Evolutionary conservation across 1,140 invertebrate genomes (phyloP), one percentile per base, ranked within the genome.

Genomic region (Batillaria attramentaria): DNA sequence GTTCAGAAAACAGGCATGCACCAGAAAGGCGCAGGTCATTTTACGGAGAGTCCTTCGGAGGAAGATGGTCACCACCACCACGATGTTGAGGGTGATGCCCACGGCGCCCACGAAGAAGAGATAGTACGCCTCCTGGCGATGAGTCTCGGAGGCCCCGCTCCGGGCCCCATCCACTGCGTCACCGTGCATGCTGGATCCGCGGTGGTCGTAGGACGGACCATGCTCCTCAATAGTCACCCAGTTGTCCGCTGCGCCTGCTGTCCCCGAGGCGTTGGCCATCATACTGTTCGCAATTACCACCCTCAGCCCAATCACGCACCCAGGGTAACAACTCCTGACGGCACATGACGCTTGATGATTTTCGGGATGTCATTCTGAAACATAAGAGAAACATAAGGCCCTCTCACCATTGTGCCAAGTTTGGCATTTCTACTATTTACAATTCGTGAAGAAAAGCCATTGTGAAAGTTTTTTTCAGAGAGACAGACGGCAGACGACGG

Each of bases 1-100:
- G 81, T 91, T 88, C 37, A 91, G 80, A 33, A 90, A 85, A 73
- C 86, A 87, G 37, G 87, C 87, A 73, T 91, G 90, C 13, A 90
- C 82, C 20, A 90, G 81, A 79, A 90, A 91, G 37, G 87, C 88
- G 77, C 87, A 89, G 13, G 89, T 90, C 87, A 90, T 88, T 74
- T 86, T 85, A 6, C 83, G 77, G 24, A 90, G 77, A 31, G 81
- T 80, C 70, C 85, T 80, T 31, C 87, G 80, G 6, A 88, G 66
- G 35, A 89, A 80, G 33, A 89, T 81, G 42, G 84, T 86, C 43
- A 85, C 66, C 60, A 90, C 81, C 2, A 91, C 86, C 16, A 89
- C 62, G n/a, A 87, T 31, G 80, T 91, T 91, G n/a, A 90, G 84
- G 31, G 85, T 46, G 54, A 90, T 85, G 31, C 90, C 90, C 33